A percentile compares a stretch with the other conserved stretches of the same genome.
phyloP scores from a whole-genome alignment of 2,888 invertebrate species.

The Onchidella celtica region DNA sequence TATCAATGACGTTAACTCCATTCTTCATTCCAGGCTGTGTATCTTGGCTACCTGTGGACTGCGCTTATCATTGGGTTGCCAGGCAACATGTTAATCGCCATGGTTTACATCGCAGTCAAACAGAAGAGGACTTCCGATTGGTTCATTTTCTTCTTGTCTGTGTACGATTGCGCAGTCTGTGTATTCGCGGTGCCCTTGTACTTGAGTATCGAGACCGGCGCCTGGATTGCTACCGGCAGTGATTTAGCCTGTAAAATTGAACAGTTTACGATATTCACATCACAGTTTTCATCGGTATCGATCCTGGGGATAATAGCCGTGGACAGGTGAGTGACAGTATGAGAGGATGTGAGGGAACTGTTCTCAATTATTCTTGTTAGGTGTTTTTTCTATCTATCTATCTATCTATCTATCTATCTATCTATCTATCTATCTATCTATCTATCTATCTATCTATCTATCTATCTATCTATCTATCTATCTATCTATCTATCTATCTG shows the following conservation, averaged over 20 bases:
- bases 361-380: no score
- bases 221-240: slow-evolving; percentile 41
- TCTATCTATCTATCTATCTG: no score
- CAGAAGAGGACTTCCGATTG: slow-evolving; percentile 48
- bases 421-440: no score
- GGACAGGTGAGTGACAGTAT: slow-evolving; percentile 45
- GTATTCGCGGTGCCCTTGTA: slow-evolving; percentile 49
- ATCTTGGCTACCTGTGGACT: slow-evolving; percentile 43
- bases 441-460: no score
- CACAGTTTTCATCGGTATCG: slow-evolving; percentile 44
- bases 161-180: slow-evolving; percentile 49
- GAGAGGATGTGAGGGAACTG: no score
- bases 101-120: slow-evolving; percentile 35
- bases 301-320: slow-evolving; percentile 43
- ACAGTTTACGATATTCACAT: slow-evolving; percentile 41
- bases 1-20: no score
- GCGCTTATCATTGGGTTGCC: slow-evolving; percentile 48
- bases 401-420: no score
- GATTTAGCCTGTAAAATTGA: slow-evolving; percentile 49
- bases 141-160: slow-evolving; percentile 50
- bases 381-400: no score
- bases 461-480: no score
- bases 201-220: slow-evolving; percentile 47
- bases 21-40: slow-evolving; percentile 29
- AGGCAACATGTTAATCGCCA: slow-evolving; percentile 42